Evolutionary conservation across 2,797 vertebrate genomes (phyloP).

Genomic region (Gymnocypris eckloni): DNA sequence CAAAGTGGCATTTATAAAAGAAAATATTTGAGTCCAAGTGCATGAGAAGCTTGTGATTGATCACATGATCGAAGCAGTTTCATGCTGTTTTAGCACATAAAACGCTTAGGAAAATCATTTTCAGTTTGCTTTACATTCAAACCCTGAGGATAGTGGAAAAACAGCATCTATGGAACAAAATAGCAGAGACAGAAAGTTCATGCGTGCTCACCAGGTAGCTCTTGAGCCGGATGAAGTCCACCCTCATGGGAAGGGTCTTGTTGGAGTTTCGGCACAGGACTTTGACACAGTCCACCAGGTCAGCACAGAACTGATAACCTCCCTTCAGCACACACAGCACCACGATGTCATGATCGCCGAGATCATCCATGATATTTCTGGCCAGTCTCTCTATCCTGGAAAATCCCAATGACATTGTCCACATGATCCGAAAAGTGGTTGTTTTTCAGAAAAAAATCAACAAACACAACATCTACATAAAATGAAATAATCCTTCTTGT

Average conservation of each 20-base stretch:
- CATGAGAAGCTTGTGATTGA: not conserved
- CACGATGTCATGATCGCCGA: slow-evolving; percentile 89
- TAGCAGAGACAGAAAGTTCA: not conserved
- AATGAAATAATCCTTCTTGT: not conserved
- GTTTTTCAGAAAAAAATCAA: not conserved
- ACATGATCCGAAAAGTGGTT: not conserved
- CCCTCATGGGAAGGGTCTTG: slow-evolving; percentile 88
- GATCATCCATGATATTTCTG: slow-evolving; percentile 90
- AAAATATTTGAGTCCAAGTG: not conserved
- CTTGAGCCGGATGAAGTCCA: slow-evolving; percentile 92
- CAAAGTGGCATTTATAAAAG: slow-evolving; percentile 15
- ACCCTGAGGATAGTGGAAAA: not conserved
- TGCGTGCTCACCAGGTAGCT: slow-evolving; percentile 85
- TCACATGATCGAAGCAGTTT: slow-evolving; percentile 18
- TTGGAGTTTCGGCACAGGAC: slow-evolving; percentile 84
- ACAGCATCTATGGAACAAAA: not conserved
- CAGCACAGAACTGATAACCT: slow-evolving; percentile 90
- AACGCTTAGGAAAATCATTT: not conserved
- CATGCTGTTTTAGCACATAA: not conserved
- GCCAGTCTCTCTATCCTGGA: slow-evolving; percentile 89
- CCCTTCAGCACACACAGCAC: slow-evolving; percentile 92
- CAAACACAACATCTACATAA: not conserved
- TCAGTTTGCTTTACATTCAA: not conserved
- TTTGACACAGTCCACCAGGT: slow-evolving; percentile 81
- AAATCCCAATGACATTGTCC: not conserved